These are phyloP conservation scores for Odontocolon sp. DNA, from an alignment of 2,888 invertebrate genomes.

Conservation along the genomic window DNA sequence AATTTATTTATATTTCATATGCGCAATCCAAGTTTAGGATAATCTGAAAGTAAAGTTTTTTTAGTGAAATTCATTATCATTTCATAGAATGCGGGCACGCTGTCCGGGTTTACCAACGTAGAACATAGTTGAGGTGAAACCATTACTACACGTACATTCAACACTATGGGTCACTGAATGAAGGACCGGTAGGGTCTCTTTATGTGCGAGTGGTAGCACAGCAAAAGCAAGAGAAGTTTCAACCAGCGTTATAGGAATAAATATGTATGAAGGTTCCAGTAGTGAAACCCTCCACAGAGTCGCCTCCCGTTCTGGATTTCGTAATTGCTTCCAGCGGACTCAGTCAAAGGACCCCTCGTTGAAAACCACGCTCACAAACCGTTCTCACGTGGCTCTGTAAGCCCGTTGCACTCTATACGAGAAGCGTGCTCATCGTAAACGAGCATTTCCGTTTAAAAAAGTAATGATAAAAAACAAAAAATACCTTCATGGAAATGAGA, in stretches of 20 bases:
- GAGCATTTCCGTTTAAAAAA: constrained; percentile 20
- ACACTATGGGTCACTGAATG: constrained; percentile 12
- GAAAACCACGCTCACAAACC: constrained; percentile 29
- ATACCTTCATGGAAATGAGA: not conserved
- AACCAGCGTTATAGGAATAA: constrained; percentile 25
- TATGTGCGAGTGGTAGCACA: not conserved
- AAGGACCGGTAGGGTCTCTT: constrained; percentile 8
- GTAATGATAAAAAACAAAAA: not conserved
- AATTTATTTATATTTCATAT: too few relatives aligned
- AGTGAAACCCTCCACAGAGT: not conserved
- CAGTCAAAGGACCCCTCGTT: constrained; percentile 43
- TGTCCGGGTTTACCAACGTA: not conserved
- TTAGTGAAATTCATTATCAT: constrained; percentile 20
- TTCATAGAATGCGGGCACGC: not conserved
- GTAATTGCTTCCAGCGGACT: constrained; percentile 45
- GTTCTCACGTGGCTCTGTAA: not conserved
- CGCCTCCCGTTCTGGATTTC: constrained; percentile 31
- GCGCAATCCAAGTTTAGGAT: not conserved
- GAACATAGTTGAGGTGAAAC: constrained; percentile 1
- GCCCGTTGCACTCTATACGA: not conserved
- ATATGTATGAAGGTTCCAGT: constrained; percentile 31
- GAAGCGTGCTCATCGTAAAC: constrained; percentile 26
- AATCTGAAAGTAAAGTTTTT: not conserved
- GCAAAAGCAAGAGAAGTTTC: not conserved
- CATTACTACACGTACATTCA: constrained; percentile 7